Evolutionary conservation across 1,140 invertebrate species (phyloP).

Genomic region (Coptotermes formosanus): DNA sequence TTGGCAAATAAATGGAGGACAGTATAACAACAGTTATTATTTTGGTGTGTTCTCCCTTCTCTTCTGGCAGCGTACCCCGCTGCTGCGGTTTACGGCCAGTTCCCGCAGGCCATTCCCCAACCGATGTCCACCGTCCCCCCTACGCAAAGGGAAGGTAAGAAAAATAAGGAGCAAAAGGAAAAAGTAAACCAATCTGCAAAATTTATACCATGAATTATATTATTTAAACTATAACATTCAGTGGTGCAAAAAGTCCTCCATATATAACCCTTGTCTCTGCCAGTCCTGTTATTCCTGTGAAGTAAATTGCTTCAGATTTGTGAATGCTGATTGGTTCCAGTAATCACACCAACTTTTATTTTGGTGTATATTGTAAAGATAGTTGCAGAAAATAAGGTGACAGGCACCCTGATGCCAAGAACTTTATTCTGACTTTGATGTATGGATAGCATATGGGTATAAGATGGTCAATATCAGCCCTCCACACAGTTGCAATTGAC

Average conservation of each 20-base stretch:
- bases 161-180: background rate
- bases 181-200: slow-evolving; percentile 21
- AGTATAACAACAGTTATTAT: slow-evolving; percentile 44
- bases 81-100: slow-evolving; percentile 92
- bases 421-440: too few species aligned
- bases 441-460: too few species aligned
- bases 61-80: slow-evolving; percentile 85
- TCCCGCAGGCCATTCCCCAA: slow-evolving; percentile 91
- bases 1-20: slow-evolving; percentile 21
- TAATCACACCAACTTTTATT: too few species aligned
- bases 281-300: too few species aligned
- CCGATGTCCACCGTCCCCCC: slow-evolving; percentile 86
- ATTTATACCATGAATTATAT: background rate
- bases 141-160: slow-evolving; percentile 93
- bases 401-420: too few species aligned
- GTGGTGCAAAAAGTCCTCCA: slow-evolving; percentile 26
- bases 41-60: slow-evolving; percentile 31
- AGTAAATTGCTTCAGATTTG: too few species aligned
- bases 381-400: too few species aligned
- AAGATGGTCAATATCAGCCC: too few species aligned
- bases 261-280: too few species aligned
- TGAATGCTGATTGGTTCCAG: too few species aligned
- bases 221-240: background rate
- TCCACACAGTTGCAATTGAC: too few species aligned
- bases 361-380: too few species aligned